Percentiles rank a stretch among this genome's conserved stretches.
phyloP scores from a whole-genome alignment of 2,113 vertebrate genomes.

The Circaetus cinerascens region DNA sequence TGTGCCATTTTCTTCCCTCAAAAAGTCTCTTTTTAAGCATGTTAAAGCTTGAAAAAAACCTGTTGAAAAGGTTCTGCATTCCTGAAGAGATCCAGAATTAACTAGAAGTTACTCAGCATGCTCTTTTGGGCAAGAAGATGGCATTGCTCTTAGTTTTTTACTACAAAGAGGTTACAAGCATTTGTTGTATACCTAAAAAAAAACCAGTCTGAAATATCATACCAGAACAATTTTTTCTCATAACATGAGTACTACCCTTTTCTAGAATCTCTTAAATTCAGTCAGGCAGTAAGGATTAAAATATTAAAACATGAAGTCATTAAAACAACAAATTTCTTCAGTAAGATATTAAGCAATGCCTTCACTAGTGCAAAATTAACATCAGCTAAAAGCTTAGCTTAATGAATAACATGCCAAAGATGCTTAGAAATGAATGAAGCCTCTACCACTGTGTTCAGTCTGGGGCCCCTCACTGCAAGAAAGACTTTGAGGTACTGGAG shows the following conservation, averaged over 20 bases:
- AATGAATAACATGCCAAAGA: not conserved
- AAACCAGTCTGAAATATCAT: not conserved
- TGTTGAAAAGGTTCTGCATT: not conserved
- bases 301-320: not conserved
- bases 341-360: not conserved
- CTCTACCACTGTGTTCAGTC: not conserved
- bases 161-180: not conserved
- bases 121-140: not conserved
- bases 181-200: not conserved
- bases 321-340: not conserved
- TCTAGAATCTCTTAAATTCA: not conserved
- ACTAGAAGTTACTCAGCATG: not conserved
- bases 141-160: not conserved
- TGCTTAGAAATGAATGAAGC: not conserved
- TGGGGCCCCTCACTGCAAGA: not conserved
- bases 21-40: not conserved
- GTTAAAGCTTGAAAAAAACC: fast-evolving
- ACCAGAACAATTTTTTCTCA: not conserved
- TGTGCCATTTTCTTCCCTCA: not conserved
- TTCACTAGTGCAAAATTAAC: not conserved
- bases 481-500: not conserved
- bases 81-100: not conserved
- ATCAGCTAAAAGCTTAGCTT: not conserved
- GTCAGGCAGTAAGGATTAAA: not conserved
- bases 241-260: not conserved